phyloP scores from a whole-genome alignment of 2,797 vertebrate genomes.

The Apodemus agrarius region DNA sequence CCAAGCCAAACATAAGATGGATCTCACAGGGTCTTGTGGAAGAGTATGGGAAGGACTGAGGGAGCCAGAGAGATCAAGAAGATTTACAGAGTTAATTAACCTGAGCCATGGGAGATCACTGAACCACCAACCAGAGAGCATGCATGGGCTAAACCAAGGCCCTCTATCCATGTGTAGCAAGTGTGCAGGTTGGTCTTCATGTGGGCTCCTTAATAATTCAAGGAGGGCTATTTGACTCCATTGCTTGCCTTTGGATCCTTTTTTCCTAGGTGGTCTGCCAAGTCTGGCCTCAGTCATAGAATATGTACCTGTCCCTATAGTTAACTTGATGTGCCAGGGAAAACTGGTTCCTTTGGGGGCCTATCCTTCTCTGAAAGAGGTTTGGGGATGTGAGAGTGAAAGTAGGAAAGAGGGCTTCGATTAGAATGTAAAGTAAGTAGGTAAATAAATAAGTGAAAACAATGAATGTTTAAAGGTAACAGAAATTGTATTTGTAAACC shows the following conservation, averaged over 20 bases:
- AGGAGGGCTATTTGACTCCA: neutral
- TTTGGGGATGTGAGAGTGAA: too few species aligned
- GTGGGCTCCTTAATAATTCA: neutral
- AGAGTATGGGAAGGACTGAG: neutral
- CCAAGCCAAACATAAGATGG: neutral
- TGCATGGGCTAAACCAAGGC: neutral
- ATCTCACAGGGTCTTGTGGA: neutral
- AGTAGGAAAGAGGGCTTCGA: too few species aligned
- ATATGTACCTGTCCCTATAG: too few species aligned
- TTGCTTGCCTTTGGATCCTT: neutral
- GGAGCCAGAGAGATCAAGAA: neutral
- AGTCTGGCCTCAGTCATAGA: neutral
- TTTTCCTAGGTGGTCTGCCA: neutral
- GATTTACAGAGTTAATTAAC: neutral
- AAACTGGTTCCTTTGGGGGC: too few species aligned
- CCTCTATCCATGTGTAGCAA: neutral
- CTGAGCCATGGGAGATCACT: neutral
- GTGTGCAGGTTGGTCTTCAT: neutral
- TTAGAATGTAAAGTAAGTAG: too few species aligned
- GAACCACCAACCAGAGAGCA: neutral
- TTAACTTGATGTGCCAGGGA: too few species aligned
- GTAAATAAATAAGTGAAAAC: too few species aligned
- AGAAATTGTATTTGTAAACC: too few species aligned
- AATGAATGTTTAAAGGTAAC: too few species aligned
- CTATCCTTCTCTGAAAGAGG: too few species aligned